These are phyloP conservation scores for Agrotis puta DNA, from an alignment of 2,888 invertebrate species.

Conservation along the genomic window DNA sequence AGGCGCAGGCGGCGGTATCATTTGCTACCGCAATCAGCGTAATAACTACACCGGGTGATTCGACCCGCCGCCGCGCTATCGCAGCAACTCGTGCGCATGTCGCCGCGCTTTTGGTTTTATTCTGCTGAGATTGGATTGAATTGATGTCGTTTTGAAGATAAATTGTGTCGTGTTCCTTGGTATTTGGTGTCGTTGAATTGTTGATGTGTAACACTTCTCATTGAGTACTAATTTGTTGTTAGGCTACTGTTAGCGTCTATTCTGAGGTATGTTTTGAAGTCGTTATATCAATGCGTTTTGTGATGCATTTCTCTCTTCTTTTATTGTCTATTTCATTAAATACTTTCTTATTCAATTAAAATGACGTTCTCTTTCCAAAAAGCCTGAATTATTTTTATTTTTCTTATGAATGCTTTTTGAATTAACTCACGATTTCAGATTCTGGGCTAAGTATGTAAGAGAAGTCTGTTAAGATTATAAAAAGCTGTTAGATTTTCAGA, in stretches of 20 bases:
- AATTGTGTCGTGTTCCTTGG: constrained; percentile 41
- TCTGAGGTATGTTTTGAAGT: not conserved
- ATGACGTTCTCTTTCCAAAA: not conserved
- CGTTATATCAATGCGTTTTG: not conserved
- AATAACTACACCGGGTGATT: constrained; percentile 64
- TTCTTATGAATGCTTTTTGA: not conserved
- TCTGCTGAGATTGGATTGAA: constrained; percentile 33
- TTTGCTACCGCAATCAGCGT: constrained; percentile 68
- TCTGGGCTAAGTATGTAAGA: not conserved
- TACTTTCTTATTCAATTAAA: not conserved
- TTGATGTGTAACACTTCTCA: not conserved
- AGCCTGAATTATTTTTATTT: not conserved
- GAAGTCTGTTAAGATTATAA: no score
- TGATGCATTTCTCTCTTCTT: no score
- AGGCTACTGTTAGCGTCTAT: no score
- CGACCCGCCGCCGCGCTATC: constrained; percentile 48
- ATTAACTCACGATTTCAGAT: not conserved
- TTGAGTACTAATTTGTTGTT: not conserved
- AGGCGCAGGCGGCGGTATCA: constrained; percentile 56
- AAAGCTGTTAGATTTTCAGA: constrained; percentile 12
- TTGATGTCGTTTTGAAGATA: constrained; percentile 39
- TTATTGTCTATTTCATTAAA: not conserved
- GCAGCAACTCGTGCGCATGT: constrained; percentile 57
- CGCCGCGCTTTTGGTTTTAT: constrained; percentile 35
- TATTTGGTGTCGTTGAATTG: not conserved